Conservation (phyloP, 2,113 vertebrate species). For the Campylorhamphus procurvoides region DNA sequence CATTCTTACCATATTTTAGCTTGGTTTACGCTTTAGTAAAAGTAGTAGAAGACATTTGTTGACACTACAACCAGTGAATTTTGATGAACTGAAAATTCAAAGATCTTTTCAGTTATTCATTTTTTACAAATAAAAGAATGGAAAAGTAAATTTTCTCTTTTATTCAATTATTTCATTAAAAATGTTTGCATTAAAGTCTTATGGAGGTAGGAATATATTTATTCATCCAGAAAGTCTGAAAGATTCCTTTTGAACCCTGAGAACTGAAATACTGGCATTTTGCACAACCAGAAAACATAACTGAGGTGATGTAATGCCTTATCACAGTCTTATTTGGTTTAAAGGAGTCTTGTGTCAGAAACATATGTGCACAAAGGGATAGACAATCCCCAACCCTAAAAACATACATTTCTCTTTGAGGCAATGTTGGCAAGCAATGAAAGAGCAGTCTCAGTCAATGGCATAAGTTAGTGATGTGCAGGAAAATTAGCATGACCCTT, state of each 20-base stretch:
- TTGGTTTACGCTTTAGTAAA: neutral
- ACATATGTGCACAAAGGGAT: fast-evolving
- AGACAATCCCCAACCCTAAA: neutral
- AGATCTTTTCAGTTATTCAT: neutral
- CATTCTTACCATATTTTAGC: neutral
- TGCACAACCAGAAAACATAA: neutral
- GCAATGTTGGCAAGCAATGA: neutral
- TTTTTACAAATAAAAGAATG: neutral
- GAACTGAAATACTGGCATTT: neutral
- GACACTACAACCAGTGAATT: neutral
- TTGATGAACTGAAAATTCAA: neutral
- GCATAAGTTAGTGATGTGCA: neutral
- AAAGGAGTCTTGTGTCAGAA: neutral
- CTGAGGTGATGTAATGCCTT: neutral
- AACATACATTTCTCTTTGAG: neutral
- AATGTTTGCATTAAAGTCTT: neutral
- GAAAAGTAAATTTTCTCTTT: neutral
- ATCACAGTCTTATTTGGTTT: neutral
- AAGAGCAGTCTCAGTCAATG: neutral
- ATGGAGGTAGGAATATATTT: neutral
- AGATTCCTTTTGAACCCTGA: neutral
- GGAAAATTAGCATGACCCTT: neutral
- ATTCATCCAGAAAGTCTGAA: neutral
- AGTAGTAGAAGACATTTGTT: neutral
- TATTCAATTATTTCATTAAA: neutral